Conservation (phyloP, 1,140 invertebrate species). For the Neodiprion pinetum region DNA sequence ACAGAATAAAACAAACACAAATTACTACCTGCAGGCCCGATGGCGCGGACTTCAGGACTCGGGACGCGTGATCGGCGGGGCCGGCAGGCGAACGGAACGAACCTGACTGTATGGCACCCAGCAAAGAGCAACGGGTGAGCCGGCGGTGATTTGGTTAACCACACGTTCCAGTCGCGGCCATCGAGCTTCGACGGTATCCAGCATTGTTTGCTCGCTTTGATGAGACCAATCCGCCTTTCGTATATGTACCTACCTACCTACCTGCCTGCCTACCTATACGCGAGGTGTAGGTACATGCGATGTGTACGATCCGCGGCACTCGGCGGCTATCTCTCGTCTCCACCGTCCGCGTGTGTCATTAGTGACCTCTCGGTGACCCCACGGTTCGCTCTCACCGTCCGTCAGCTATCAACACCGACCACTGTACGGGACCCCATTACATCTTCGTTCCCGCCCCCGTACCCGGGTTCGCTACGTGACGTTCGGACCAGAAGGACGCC, state of each 20-base stretch:
- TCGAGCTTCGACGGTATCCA: constrained; percentile 56
- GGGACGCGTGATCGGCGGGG: background rate
- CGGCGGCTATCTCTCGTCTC: constrained; percentile 15
- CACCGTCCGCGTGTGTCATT: constrained; percentile 53
- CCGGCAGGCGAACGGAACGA: background rate
- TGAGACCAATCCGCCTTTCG: constrained; percentile 61
- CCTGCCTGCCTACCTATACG: background rate
- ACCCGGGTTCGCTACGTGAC: constrained; percentile 1
- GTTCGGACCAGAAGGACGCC: background rate
- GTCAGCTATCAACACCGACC: constrained; percentile 52
- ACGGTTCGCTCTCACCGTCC: constrained; percentile 48
- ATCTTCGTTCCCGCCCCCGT: background rate
- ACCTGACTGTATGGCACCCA: background rate
- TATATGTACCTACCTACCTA: constrained; percentile 18
- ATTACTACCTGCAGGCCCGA: background rate
- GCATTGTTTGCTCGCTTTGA: constrained; percentile 63
- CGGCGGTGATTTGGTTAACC: constrained; percentile 60
- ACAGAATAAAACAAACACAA: constrained; percentile 7
- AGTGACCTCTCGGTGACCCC: constrained; percentile 50
- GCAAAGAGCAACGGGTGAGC: background rate
- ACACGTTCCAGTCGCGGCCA: constrained; percentile 48
- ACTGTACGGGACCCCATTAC: constrained; percentile 34
- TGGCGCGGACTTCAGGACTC: background rate
- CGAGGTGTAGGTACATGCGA: constrained; percentile 9
- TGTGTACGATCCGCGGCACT: constrained; percentile 17